Evolutionary conservation across 2,888 invertebrate species (phyloP), one percentile per base, ranked within the genome.

Genomic region (Tricholauxania praeusta): DNA sequence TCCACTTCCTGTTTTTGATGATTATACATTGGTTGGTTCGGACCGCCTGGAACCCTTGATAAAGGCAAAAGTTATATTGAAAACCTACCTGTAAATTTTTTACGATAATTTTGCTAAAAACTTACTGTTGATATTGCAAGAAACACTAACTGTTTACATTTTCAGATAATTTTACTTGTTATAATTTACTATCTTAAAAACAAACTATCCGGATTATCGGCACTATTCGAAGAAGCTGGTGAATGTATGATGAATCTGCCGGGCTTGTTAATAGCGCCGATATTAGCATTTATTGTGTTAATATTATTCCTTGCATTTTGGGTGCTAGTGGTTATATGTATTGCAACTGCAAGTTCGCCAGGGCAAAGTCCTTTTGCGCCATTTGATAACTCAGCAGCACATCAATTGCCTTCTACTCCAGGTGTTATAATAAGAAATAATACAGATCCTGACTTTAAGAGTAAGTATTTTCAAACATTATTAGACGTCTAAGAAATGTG

Each of bases 221-320:
- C 93, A 22, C 88, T 98, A 74, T 97, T 98, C 85, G 93, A 93
- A 83, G 97, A 97, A 88, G 96, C 97, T 1, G 95, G 96, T 15
- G 92, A 93, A 81, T 97, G 96, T 83, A 90, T 98, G 80, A 91
- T 92, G 72, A 92, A 93, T 79, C 91, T 97, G 79, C 97, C 98
- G 0, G 92, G 93, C 5, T 89, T 98, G 62, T 92, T 97, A 82
- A 88, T 96, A 57, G 97, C 97, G 82, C 96, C 96, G 0, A 85
- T 95, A 15, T 87, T 95, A 82, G 97, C 97, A 1, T 96, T 96
- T 85, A 80, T 93, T 75, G 91, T 93, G 74, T 89, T 98, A 1
- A 87, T 93, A 28, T 82, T 92, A 67, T 96, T 97, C 86, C 92
- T 96, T 79, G 88, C 92, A 75, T 95, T 95, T 88, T 98, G 97